phyloP scores from a whole-genome alignment of 2,888 invertebrate species.

The Vanessa cardui region DNA sequence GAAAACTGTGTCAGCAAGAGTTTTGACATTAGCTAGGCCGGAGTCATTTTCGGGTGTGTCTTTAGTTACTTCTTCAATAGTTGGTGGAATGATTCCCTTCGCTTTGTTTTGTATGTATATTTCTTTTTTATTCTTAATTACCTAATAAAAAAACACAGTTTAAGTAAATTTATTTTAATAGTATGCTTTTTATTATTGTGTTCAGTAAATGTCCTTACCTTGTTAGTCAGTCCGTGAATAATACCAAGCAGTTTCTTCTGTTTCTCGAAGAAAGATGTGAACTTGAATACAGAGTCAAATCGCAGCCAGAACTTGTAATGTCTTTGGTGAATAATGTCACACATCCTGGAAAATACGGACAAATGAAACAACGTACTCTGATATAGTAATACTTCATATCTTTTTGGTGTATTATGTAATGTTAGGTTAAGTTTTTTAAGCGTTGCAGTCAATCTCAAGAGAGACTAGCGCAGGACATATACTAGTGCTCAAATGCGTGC shows the following conservation, averaged over 20 bases:
- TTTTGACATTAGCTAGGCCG: constrained; percentile 57
- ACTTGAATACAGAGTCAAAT: constrained; percentile 87
- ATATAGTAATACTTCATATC: too few relatives aligned
- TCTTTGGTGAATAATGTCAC: constrained; percentile 90
- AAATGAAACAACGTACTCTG: not conserved
- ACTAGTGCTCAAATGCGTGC: too few relatives aligned
- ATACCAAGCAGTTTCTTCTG: constrained; percentile 86
- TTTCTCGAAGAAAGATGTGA: constrained; percentile 86
- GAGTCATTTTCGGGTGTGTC: constrained; percentile 61
- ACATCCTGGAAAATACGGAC: constrained; percentile 82
- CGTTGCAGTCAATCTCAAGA: too few relatives aligned
- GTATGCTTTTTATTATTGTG: too few relatives aligned
- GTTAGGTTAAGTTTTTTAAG: too few relatives aligned
- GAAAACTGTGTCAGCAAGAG: constrained; percentile 79
- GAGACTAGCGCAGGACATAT: too few relatives aligned
- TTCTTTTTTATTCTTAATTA: constrained; percentile 84
- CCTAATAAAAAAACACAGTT: constrained; percentile 58
- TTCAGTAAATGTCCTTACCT: constrained; percentile 68
- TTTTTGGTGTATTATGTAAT: too few relatives aligned
- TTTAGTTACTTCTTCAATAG: constrained; percentile 63
- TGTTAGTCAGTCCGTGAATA: constrained; percentile 90
- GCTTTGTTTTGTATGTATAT: constrained; percentile 78
- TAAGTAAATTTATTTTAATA: too few relatives aligned
- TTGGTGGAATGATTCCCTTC: constrained; percentile 70
- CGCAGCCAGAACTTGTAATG: constrained; percentile 89